Evolutionary conservation across 2,113 vertebrate species (phyloP).

Genomic region (Bucco capensis): DNA sequence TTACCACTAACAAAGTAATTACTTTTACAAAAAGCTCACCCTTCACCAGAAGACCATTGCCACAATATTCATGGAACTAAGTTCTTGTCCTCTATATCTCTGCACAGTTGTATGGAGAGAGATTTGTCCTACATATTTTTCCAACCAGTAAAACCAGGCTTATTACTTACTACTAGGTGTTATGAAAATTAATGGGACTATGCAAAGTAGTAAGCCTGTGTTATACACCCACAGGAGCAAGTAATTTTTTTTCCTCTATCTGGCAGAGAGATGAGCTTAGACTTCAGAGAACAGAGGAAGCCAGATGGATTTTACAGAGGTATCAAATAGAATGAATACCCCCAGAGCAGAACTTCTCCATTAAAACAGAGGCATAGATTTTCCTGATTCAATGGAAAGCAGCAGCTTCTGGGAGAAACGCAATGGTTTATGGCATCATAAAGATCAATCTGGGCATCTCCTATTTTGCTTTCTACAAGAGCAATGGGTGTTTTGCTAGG

Average conservation of each 20-base stretch:
- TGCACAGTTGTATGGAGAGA: neutral
- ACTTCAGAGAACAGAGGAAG: neutral
- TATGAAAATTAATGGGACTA: neutral
- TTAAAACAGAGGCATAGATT: neutral
- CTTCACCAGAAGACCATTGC: neutral
- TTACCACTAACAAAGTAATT: neutral
- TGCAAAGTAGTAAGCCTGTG: neutral
- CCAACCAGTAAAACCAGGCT: neutral
- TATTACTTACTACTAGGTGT: neutral
- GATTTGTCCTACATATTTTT: neutral
- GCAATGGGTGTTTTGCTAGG: neutral
- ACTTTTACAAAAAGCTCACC: neutral
- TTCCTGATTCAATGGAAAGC: neutral
- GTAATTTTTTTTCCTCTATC: neutral
- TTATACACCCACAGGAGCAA: neutral
- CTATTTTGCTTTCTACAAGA: neutral
- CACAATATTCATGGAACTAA: neutral
- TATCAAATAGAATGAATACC: neutral
- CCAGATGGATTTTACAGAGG: neutral
- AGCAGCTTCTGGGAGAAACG: neutral
- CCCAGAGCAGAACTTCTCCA: neutral
- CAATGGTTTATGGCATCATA: neutral
- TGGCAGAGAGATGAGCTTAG: neutral
- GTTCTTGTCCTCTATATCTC: neutral
- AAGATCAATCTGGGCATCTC: neutral